Evolutionary conservation across 2,113 vertebrate genomes (phyloP), one percentile per base, ranked within the genome.

Genomic region (Coryphaenoides rupestris): DNA sequence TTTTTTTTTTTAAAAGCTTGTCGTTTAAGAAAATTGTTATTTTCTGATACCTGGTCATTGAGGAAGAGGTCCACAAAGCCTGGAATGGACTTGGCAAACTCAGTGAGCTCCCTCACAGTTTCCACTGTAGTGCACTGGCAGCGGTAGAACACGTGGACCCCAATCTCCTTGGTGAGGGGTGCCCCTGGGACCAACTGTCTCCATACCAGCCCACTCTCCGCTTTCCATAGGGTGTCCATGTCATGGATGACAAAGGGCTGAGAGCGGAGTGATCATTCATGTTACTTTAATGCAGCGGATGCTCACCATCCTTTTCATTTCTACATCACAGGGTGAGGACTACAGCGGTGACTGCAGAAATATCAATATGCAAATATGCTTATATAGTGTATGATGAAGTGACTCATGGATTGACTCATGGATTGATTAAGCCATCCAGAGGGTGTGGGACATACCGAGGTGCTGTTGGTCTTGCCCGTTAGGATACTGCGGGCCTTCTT

Each of bases 241-340:
- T 99, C 95, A 3, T 98, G 94, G 88, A 99, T 96, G 69, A 99
- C 95, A 80, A 99, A 98, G 14, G 96, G 96, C 95, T 98, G 85
- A 62, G 84, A 77, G 75, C 75, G 46, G n/a, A 55, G 58, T 2
- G 58, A 65, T 21, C 68, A 68, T 28, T 1, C 15, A 57, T 5
- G 21, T 49, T 1, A 21, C 19, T 55, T 14, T 12, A 21, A 15
- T 10, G 12, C 10, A 22, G 21, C 53, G 10, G 19, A 55, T 9
- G 21, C 33, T 12, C 33, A 40, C 33, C 13, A 40, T 40, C 33
- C 33, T 40, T 12, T 40, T 40, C 33, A 7, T 40, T 40, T 40
- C 33, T 40, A 40, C 33, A 40, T 40, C 9, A 10, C 33, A 40
- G 33, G 12, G 6, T 2, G 9, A 40, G 33, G 33, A 40, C 33